A percentile compares a stretch with the other conserved stretches of the same genome.
phyloP scores from a whole-genome alignment of 2,797 vertebrate species.

The Natrix natrix region DNA sequence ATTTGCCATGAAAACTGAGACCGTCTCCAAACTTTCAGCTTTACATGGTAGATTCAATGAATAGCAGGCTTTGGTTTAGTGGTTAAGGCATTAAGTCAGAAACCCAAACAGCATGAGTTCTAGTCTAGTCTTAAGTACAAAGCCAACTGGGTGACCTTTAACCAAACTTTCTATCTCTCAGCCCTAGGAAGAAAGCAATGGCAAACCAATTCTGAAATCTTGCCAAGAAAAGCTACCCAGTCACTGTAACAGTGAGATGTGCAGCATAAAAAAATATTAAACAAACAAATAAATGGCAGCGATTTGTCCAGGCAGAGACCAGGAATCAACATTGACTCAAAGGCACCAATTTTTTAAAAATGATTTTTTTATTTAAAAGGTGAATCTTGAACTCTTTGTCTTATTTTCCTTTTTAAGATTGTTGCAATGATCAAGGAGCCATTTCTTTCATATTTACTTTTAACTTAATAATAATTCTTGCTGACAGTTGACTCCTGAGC shows the following conservation, averaged over 20 bases:
- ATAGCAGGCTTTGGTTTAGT: not conserved
- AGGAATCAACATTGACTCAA: not conserved
- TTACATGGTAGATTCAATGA: conserved; percentile 59
- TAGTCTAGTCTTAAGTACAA: not conserved
- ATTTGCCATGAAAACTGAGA: conserved; percentile 57
- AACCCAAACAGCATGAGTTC: not conserved
- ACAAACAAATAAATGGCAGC: not conserved
- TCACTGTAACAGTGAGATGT: not conserved
- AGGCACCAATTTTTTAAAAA: not conserved
- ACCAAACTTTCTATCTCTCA: not conserved
- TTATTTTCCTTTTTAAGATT: conserved; percentile 40
- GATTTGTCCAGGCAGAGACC: not conserved
- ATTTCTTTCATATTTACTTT: conserved; percentile 51
- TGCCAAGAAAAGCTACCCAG: not conserved
- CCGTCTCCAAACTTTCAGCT: conserved; percentile 27
- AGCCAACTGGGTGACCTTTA: not conserved
- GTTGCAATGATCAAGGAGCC: conserved; percentile 28
- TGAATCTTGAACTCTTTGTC: conserved; percentile 27
- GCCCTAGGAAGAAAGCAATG: not conserved
- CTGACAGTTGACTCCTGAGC: conserved; percentile 50
- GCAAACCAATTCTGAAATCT: not conserved
- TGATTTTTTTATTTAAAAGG: conserved; percentile 16
- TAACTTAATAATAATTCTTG: conserved; percentile 55
- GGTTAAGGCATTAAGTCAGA: not conserved
- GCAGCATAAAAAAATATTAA: not conserved